A percentile compares a stretch with the other conserved stretches of the same genome.
These are phyloP conservation scores for Oophaga sylvatica DNA, from an alignment of 2,797 vertebrate species.

Conservation along the genomic window DNA sequence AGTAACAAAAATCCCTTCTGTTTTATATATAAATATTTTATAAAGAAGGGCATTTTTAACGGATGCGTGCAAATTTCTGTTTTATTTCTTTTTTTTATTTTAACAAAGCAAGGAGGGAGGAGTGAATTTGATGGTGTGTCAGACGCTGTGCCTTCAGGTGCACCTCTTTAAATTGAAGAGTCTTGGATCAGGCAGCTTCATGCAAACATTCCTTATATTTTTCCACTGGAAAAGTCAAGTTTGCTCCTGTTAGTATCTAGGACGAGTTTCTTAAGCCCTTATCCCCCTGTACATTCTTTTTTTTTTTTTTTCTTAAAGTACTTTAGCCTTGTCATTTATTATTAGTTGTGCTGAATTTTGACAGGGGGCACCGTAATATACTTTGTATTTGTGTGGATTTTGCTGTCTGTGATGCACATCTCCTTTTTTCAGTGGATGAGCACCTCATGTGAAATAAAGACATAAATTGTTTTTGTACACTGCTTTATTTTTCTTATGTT, in stretches of 20 bases:
- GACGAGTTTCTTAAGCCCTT: background rate
- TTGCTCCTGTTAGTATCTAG: conserved; percentile 15
- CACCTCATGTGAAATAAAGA: conserved; percentile 44
- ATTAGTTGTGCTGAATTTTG: conserved; percentile 47
- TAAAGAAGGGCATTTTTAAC: conserved; percentile 50
- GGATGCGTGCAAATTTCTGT: background rate
- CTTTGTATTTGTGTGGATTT: conserved; percentile 29
- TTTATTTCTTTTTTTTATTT: conserved; percentile 40
- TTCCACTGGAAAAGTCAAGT: conserved; percentile 39
- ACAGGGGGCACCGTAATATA: background rate
- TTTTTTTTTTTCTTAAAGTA: conserved; percentile 21
- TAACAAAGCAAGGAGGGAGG: conserved; percentile 36
- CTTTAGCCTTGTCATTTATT: conserved; percentile 12
- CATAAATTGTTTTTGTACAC: conserved; percentile 45
- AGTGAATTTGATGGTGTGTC: conserved; percentile 1
- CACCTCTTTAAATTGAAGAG: conserved; percentile 10
- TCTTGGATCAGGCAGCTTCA: conserved; percentile 32
- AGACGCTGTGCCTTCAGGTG: conserved; percentile 9
- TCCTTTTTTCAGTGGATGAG: conserved; percentile 17
- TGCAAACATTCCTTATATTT: conserved; percentile 58
- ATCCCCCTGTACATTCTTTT: background rate
- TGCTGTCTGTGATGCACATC: conserved; percentile 32
- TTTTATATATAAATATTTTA: conserved; percentile 58
- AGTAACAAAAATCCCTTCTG: conserved; percentile 21
- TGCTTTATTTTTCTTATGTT: background rate